Evolutionary conservation across 2,113 vertebrate species (phyloP).

Genomic region (Ciconia boyciana): DNA sequence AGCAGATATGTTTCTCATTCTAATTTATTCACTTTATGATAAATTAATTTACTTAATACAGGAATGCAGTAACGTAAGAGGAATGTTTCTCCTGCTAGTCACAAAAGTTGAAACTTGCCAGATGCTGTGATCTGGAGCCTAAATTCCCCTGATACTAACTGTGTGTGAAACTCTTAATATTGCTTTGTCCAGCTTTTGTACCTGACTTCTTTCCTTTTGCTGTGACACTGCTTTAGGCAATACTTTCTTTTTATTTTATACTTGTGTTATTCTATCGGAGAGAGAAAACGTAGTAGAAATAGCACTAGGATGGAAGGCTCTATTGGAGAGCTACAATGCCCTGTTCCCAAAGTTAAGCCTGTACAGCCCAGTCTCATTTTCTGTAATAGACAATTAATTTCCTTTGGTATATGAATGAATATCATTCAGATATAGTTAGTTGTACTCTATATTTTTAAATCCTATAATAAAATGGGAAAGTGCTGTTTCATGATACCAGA

Average conservation of each 20-base stretch:
- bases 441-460: background rate
- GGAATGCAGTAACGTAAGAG: constrained; percentile 82
- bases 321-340: background rate
- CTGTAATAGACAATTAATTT: constrained; percentile 55
- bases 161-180: constrained; percentile 82
- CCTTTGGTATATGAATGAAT: constrained; percentile 4
- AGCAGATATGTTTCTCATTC: constrained; percentile 59
- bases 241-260: constrained; percentile 65
- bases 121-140: constrained; percentile 85
- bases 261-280: constrained; percentile 6
- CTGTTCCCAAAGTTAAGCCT: constrained; percentile 62
- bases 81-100: constrained; percentile 77
- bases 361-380: background rate
- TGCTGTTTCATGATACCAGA: background rate
- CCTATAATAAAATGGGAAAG: background rate
- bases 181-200: constrained; percentile 70
- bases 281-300: constrained; percentile 53
- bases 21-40: constrained; percentile 56
- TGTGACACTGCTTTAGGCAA: constrained; percentile 63
- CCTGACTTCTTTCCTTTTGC: constrained; percentile 58
- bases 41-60: constrained; percentile 67
- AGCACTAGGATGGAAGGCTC: constrained; percentile 2
- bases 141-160: constrained; percentile 78
- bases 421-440: background rate
- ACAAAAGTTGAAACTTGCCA: constrained; percentile 90